Evolutionary conservation across 2,888 invertebrate genomes (phyloP), one percentile per base, ranked within the genome.

Genomic region (Troides aeacus): DNA sequence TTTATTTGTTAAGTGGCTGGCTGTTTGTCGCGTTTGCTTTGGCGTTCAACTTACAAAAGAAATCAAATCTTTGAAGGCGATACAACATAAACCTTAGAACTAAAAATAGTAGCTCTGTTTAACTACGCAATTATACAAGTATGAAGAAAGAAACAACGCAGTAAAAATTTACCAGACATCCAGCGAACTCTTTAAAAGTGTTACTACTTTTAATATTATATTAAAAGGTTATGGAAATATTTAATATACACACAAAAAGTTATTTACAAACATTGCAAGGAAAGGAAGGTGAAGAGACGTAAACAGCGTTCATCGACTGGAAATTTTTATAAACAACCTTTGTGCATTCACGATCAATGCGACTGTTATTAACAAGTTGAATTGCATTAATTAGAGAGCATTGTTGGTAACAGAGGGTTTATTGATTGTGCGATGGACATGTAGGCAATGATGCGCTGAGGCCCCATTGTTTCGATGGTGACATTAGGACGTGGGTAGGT

Each of bases 361-460:
- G 39, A 39, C 30, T 23, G 56, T 69, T 18, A 64, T 56, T 50
- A 64, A 59, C 60, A 61, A 53, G 39, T 63, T 60, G 36, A 64
- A 60, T 62, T 60, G 64, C 42, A 64, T 64, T 56, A 64, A 64
- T 62, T 62, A 62, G 64, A 65, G 24, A 62, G 61, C 59, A 64
- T 68, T 69, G 62, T 64, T 65, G 17, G 30, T 56, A 61, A 62
- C 65, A 69, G 62, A 57, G 36, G 57, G 65, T 62, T 69, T 69
- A 69, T 65, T 64, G 57, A 57, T 30, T 61, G 68, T 39, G 58
- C 18, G 21, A 24, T 61, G 60, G 39, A 62, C 24, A 65, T 50
- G 46, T 24, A 30, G 42, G 62, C 64, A 60, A 60, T 57, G 65
- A 64, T 64, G n/a, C 15, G 57, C 24, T 58, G 21, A 53, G 56